Evolutionary conservation across 2,113 vertebrate species (phyloP).

Genomic region (Anarrhichthys ocellatus): DNA sequence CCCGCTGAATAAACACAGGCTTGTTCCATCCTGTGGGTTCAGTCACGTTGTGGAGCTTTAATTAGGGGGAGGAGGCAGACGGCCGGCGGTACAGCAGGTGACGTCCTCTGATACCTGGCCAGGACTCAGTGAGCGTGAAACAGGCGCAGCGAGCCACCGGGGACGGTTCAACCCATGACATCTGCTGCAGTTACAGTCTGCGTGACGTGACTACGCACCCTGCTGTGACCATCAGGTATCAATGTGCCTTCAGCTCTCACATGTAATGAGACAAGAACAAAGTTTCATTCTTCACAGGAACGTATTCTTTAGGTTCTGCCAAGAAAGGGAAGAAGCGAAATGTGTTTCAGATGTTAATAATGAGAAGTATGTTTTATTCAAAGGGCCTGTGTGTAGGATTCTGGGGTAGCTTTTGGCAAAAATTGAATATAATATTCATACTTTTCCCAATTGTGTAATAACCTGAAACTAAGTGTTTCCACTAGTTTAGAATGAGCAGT

Average conservation of each 20-base stretch:
- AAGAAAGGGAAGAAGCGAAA: slow-evolving; percentile 16
- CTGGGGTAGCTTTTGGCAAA: no score
- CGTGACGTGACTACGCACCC: slow-evolving; percentile 2
- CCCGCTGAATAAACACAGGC: not conserved
- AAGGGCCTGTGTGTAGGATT: not conserved
- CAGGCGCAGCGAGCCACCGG: slow-evolving; percentile 5
- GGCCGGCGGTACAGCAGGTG: not conserved
- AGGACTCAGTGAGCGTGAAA: slow-evolving; percentile 36
- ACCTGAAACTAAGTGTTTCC: not conserved
- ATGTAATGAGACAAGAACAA: not conserved
- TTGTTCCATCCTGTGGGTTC: not conserved
- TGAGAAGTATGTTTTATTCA: slow-evolving; percentile 59
- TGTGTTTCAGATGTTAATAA: slow-evolving; percentile 18
- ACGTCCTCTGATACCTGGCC: slow-evolving; percentile 32
- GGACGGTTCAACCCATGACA: slow-evolving; percentile 9
- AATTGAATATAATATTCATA: no score
- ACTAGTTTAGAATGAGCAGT: no score
- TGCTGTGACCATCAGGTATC: not conserved
- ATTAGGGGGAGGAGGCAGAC: slow-evolving; percentile 8
- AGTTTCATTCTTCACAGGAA: not conserved
- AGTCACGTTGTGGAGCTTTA: not conserved
- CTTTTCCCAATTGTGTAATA: not conserved
- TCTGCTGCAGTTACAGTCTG: slow-evolving; percentile 51
- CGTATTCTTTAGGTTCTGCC: not conserved
- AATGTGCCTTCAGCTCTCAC: not conserved